Percentiles rank a stretch among this genome's conserved stretches.
Conservation (phyloP, 2,888 invertebrate genomes). For the Sthenelais limicola region DNA sequence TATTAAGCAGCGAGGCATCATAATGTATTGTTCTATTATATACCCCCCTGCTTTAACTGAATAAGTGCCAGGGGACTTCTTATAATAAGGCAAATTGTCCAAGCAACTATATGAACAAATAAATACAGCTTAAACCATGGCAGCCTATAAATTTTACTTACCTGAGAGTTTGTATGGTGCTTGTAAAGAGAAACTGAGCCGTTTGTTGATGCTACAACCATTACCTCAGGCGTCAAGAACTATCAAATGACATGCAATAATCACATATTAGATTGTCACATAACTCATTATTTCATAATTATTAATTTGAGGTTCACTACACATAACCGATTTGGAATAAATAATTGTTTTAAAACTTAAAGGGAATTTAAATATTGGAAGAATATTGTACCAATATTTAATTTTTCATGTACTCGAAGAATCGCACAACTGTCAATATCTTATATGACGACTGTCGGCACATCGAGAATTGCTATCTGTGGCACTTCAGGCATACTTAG, state of each 20-base stretch:
- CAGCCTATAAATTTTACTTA: too few species aligned
- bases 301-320: not conserved
- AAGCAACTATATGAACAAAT: too few species aligned
- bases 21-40: too few species aligned
- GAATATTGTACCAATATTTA: too few species aligned
- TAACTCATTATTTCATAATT: not conserved
- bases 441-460: not conserved
- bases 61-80: too few species aligned
- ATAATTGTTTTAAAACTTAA: not conserved
- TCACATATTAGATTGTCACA: not conserved
- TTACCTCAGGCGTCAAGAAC: slow-evolving; percentile 80
- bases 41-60: too few species aligned
- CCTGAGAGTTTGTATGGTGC: slow-evolving; percentile 61
- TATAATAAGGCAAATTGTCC: too few species aligned
- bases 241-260: slow-evolving; percentile 65
- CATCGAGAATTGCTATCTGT: too few species aligned
- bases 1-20: too few species aligned
- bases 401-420: not conserved
- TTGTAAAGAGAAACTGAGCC: slow-evolving; percentile 79
- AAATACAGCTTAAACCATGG: too few species aligned
- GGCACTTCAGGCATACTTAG: too few species aligned
- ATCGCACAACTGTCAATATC: not conserved
- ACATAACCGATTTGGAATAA: not conserved
- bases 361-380: too few species aligned
- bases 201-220: slow-evolving; percentile 77